These are phyloP conservation scores for Mimumesa dahlbomi DNA, from an alignment of 2,888 invertebrate genomes.

Conservation along the genomic window DNA sequence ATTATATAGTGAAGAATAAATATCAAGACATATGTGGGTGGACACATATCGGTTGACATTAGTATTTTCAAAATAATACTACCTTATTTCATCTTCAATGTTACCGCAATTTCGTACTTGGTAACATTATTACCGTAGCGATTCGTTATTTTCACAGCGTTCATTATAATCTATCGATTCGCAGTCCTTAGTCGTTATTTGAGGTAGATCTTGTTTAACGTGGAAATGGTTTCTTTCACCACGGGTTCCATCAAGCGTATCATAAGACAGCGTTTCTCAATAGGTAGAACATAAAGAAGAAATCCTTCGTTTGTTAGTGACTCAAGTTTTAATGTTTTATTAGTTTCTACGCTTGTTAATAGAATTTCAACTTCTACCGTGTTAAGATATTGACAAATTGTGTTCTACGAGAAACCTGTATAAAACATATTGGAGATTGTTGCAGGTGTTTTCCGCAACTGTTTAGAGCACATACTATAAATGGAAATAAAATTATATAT, in stretches of 20 bases:
- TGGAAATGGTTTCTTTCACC: slow-evolving; percentile 24
- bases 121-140: slow-evolving; percentile 17
- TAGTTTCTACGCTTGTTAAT: too few species aligned
- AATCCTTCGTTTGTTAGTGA: neutral
- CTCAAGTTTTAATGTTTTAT: too few species aligned
- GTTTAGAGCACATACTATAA: too few species aligned
- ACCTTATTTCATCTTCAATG: slow-evolving; percentile 11
- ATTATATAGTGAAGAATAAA: neutral
- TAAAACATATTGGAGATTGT: too few species aligned
- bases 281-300: neutral
- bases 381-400: too few species aligned
- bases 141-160: slow-evolving; percentile 29
- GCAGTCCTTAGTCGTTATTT: slow-evolving; percentile 17
- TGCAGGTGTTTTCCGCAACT: too few species aligned
- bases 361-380: too few species aligned
- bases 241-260: slow-evolving; percentile 2
- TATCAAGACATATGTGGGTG: neutral
- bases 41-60: neutral
- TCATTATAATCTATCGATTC: slow-evolving; percentile 30
- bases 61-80: neutral
- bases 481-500: too few species aligned
- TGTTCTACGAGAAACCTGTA: too few species aligned
- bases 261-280: neutral
- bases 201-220: slow-evolving; percentile 15
- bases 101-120: neutral